Conservation (phyloP, 2,888 invertebrate species). For the Osedax frankpressi region DNA sequence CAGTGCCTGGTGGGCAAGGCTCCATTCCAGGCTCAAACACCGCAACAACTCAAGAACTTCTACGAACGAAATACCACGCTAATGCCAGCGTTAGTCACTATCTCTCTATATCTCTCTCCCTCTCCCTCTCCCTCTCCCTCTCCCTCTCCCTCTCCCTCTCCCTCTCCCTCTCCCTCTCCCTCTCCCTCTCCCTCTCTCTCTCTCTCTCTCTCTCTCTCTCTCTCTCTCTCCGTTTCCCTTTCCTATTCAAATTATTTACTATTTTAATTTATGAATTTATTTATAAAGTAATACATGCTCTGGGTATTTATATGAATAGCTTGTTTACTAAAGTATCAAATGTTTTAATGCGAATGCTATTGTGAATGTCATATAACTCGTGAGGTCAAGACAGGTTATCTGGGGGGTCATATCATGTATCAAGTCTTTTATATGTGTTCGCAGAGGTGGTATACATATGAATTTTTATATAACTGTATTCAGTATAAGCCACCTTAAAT, state of each 20-base stretch:
- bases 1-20: conserved; percentile 97
- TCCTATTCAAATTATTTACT: not conserved
- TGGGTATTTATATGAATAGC: no score
- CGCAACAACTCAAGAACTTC: conserved; percentile 86
- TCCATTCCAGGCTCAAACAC: conserved; percentile 93
- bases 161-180: not conserved
- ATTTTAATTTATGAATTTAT: no score
- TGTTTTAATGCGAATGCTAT: no score
- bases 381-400: no score
- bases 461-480: no score
- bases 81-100: conserved; percentile 43
- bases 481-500: no score
- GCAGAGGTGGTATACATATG: no score
- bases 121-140: not conserved
- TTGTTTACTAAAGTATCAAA: no score
- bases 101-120: not conserved
- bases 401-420: not conserved
- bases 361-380: no score
- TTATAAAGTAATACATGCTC: no score
- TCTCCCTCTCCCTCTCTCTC: not conserved
- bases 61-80: conserved; percentile 73
- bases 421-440: no score
- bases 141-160: not conserved
- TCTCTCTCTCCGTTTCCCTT: not conserved
- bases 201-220: not conserved